These are phyloP conservation scores for Orthosia incerta DNA, from an alignment of 2,888 invertebrate species.

Conservation along the genomic window DNA sequence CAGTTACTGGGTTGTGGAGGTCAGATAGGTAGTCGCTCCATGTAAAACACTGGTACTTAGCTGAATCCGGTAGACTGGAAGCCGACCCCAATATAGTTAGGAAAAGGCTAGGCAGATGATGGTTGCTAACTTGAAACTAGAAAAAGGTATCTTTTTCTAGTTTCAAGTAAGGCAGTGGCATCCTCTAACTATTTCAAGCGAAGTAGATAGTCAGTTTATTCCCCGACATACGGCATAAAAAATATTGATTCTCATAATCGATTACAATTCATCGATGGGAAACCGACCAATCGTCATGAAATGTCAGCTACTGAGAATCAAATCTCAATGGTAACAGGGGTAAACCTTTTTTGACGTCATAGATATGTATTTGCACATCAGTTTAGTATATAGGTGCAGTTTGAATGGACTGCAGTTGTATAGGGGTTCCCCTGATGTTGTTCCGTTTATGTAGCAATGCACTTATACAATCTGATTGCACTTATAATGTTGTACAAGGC, in stretches of 20 bases:
- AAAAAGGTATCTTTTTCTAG: too few species aligned
- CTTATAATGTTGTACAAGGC: conserved; percentile 47
- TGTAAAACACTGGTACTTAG: too few species aligned
- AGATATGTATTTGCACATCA: conserved; percentile 30
- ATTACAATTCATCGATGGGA: not conserved
- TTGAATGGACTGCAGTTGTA: conserved; percentile 27
- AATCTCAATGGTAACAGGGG: conserved; percentile 8
- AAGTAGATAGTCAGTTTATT: not conserved
- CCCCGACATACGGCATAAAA: not conserved
- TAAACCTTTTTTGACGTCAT: conserved; percentile 37
- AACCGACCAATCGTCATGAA: conserved; percentile 16
- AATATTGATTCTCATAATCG: conserved; percentile 16
- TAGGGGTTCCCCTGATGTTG: conserved; percentile 58
- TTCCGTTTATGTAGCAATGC: conserved; percentile 35
- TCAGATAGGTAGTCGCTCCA: too few species aligned
- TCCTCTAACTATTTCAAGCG: not conserved
- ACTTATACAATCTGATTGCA: conserved; percentile 57
- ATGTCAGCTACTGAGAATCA: conserved; percentile 37
- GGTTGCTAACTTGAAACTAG: too few species aligned
- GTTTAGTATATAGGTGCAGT: conserved; percentile 10
- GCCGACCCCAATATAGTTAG: too few species aligned
- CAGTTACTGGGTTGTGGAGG: too few species aligned
- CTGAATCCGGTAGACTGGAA: too few species aligned
- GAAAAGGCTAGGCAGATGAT: too few species aligned
- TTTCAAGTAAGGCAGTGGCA: not conserved